phyloP scores from a whole-genome alignment of 2,797 vertebrate genomes.

The Halcyon badia region DNA sequence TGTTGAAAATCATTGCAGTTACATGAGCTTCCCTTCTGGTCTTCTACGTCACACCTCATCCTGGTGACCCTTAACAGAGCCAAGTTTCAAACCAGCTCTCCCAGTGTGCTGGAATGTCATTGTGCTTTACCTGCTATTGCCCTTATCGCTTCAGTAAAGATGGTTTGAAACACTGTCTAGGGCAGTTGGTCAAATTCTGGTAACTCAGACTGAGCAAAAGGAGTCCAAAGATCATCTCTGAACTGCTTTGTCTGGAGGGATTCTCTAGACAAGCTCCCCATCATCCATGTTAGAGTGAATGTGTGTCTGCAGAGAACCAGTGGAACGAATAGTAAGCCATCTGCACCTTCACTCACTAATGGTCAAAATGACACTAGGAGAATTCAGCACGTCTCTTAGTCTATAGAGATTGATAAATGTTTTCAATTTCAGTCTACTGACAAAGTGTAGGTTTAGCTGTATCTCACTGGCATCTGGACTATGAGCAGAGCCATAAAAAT shows the following conservation, averaged over 20 bases:
- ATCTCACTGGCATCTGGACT: conserved; percentile 66
- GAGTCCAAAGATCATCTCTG: not conserved
- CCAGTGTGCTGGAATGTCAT: not conserved
- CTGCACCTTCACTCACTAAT: conserved; percentile 36
- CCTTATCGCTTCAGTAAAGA: not conserved
- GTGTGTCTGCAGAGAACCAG: not conserved
- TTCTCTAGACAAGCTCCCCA: not conserved
- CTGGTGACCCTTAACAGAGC: not conserved
- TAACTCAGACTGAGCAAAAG: not conserved
- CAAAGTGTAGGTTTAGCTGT: conserved; percentile 64
- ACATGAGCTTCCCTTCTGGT: not conserved
- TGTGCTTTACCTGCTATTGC: not conserved
- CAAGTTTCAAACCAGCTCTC: not conserved
- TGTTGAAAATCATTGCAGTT: not conserved
- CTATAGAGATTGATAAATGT: conserved; percentile 53
- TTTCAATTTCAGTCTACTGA: conserved; percentile 60
- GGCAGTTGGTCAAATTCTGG: not conserved
- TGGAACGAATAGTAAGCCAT: not conserved
- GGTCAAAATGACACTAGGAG: not conserved
- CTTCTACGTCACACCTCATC: not conserved
- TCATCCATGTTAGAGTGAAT: not conserved
- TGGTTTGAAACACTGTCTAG: not conserved
- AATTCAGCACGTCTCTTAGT: conserved; percentile 39
- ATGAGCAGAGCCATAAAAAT: conserved; percentile 50
- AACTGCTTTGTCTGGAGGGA: not conserved